Percentiles rank a stretch among this genome's conserved stretches.
Conservation (phyloP, 2,888 invertebrate genomes). For the Stictocephala bisonia region DNA sequence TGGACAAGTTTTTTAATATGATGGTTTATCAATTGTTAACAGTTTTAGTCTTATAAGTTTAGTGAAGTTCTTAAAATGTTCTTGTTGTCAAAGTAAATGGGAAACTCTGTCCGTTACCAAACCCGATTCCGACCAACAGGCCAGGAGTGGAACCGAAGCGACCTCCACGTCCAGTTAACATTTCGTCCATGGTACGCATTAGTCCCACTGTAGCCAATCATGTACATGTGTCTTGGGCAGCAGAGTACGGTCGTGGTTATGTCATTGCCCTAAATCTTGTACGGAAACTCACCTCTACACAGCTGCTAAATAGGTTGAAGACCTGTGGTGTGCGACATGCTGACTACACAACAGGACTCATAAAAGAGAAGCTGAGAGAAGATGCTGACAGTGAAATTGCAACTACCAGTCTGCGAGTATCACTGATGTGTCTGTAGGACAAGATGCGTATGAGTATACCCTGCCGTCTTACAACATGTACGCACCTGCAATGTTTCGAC, state of each 20-base stretch:
- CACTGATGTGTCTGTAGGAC: constrained; percentile 93
- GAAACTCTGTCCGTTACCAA: constrained; percentile 76
- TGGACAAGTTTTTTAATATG: too few species aligned
- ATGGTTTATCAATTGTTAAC: too few species aligned
- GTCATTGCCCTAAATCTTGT: constrained; percentile 90
- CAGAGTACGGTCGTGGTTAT: constrained; percentile 85
- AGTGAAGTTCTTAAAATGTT: too few species aligned
- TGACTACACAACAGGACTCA: constrained; percentile 90
- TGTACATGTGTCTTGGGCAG: constrained; percentile 90
- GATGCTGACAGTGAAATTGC: constrained; percentile 97
- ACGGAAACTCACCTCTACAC: constrained; percentile 84
- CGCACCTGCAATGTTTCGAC: constrained; percentile 98
- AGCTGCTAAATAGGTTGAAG: constrained; percentile 84
- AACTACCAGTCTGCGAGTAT: constrained; percentile 93
- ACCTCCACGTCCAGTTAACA: constrained; percentile 95
- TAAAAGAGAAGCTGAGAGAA: constrained; percentile 90
- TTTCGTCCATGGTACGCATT: constrained; percentile 87
- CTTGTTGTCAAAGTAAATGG: too few species aligned
- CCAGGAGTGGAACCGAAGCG: constrained; percentile 97
- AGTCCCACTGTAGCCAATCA: constrained; percentile 89
- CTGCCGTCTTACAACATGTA: constrained; percentile 90
- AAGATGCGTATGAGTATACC: constrained; percentile 92
- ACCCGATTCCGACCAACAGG: constrained; percentile 96
- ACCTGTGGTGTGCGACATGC: constrained; percentile 88
- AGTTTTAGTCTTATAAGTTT: too few species aligned